Conservation (phyloP, 2,888 invertebrate species). For the Petrolisthes manimaculis region DNA sequence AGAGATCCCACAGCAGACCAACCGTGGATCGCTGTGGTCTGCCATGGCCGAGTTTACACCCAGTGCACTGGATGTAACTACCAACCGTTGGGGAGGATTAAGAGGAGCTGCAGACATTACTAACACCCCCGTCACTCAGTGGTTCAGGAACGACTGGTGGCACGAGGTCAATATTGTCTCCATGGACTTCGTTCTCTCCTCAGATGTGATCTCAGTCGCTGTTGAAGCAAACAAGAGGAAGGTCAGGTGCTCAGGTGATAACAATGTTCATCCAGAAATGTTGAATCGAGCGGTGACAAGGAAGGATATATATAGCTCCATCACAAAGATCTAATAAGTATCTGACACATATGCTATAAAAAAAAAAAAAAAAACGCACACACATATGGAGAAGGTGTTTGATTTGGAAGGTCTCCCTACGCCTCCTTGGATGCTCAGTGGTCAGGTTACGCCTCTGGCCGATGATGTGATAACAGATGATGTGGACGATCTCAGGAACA, state of each 20-base stretch:
- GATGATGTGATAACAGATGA: constrained; percentile 70
- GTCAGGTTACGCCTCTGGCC: constrained; percentile 73
- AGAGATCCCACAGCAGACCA: constrained; percentile 35
- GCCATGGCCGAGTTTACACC: constrained; percentile 74
- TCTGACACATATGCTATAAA: too few relatives aligned
- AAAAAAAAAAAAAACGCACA: too few relatives aligned
- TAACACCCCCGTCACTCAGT: constrained; percentile 68
- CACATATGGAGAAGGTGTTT: constrained; percentile 70
- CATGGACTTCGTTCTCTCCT: constrained; percentile 73
- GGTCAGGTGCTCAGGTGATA: constrained; percentile 24
- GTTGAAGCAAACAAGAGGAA: constrained; percentile 71
- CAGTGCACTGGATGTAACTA: constrained; percentile 71
- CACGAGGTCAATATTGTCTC: constrained; percentile 72
- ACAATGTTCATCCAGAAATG: too few relatives aligned
- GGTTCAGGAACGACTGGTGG: constrained; percentile 73
- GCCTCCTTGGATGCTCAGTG: constrained; percentile 72
- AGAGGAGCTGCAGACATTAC: constrained; percentile 71
- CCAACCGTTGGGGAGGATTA: constrained; percentile 71
- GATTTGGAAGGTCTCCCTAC: constrained; percentile 33
- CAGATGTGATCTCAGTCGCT: constrained; percentile 72
- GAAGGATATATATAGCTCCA: too few relatives aligned
- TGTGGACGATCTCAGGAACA: constrained; percentile 70
- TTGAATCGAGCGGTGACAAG: too few relatives aligned
- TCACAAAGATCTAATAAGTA: too few relatives aligned
- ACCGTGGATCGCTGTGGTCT: constrained; percentile 68